Evolutionary conservation across 2,888 invertebrate species (phyloP), one percentile per base, ranked within the genome.

Genomic region (Ferdinandea cuprea): DNA sequence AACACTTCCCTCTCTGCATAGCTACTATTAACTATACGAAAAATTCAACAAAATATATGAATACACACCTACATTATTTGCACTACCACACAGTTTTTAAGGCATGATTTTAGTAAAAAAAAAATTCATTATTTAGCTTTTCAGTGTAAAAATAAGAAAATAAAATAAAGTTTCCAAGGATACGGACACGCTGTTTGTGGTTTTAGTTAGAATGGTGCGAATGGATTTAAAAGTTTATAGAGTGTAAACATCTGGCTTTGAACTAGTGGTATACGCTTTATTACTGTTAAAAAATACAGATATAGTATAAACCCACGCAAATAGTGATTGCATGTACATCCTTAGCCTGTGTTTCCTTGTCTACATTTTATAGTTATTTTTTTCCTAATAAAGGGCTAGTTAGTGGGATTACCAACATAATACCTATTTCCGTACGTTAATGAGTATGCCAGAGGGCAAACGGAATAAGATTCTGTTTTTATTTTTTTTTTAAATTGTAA

Each of bases 151-250:
- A 28, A 13, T 44, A n/a, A 9, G 13, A 63, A 48, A 48, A 48
- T 28, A 42, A 66, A 54, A 46, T 28, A 46, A 28, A 56, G 0
- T 54, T 56, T 46, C 17, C 56, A 56, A 56, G 68, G 35, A 68
- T 68, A 15, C n/a, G n/a, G n/a, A n/a, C n/a, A 25, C 35, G 17
- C 21, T 11, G n/a, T 17, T 69, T 69, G 50, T 19, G 50, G 48
- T 58, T 59, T 59, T 50, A 40, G 50, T 40, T 28, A 28, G 42
- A 48, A 37, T 37, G 48, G 2, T 37, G 35, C n/a, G n/a, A 69
- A 69, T 40, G 30, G 30, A 50, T 59, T 59, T 40, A 42, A 54
- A 66, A 66, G 42, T 52, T 40, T 66, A 54, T 54, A 32, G 42
- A 54, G 66, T 52, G 40, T 40, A 32, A 28, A 54, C 32, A 30